Conservation (phyloP, 2,888 invertebrate species). For the Hemithea aestivaria region DNA sequence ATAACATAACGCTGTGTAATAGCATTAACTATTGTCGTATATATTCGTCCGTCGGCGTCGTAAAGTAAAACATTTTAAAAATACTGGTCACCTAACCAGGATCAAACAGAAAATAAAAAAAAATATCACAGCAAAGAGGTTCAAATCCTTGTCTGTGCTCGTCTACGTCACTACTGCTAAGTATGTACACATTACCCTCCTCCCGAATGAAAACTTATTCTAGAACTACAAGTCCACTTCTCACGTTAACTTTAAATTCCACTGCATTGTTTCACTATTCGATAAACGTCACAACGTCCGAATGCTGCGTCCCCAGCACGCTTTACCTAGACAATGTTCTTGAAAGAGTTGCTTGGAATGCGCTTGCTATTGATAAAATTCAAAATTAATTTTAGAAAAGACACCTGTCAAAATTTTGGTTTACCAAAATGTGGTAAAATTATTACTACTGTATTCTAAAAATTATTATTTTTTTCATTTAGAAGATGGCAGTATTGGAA, state of each 20-base stretch:
- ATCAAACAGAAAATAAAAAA: slow-evolving; percentile 28
- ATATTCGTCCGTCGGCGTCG: too few species aligned
- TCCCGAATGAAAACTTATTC: slow-evolving; percentile 38
- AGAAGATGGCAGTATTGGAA: too few species aligned
- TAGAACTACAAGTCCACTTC: slow-evolving; percentile 41
- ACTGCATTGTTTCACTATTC: slow-evolving; percentile 43
- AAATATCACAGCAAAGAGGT: slow-evolving; percentile 51
- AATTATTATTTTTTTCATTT: too few species aligned
- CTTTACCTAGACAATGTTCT: slow-evolving; percentile 75
- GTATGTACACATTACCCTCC: slow-evolving; percentile 64
- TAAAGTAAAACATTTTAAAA: too few species aligned
- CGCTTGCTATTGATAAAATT: slow-evolving; percentile 6
- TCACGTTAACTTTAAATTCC: slow-evolving; percentile 44
- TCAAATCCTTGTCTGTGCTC: slow-evolving; percentile 73
- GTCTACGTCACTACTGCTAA: slow-evolving; percentile 40
- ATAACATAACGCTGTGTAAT: too few species aligned
- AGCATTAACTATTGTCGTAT: too few species aligned
- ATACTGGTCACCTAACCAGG: slow-evolving; percentile 28
- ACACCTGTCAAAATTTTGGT: too few species aligned
- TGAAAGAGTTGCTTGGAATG: slow-evolving; percentile 39
- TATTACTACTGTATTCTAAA: too few species aligned
- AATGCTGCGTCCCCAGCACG: slow-evolving; percentile 48
- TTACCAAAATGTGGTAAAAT: too few species aligned
- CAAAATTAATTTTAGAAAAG: too few species aligned
- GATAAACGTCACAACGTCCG: slow-evolving; percentile 22